Conservation (phyloP, 2,113 vertebrate species). For the Calcarius ornatus region DNA sequence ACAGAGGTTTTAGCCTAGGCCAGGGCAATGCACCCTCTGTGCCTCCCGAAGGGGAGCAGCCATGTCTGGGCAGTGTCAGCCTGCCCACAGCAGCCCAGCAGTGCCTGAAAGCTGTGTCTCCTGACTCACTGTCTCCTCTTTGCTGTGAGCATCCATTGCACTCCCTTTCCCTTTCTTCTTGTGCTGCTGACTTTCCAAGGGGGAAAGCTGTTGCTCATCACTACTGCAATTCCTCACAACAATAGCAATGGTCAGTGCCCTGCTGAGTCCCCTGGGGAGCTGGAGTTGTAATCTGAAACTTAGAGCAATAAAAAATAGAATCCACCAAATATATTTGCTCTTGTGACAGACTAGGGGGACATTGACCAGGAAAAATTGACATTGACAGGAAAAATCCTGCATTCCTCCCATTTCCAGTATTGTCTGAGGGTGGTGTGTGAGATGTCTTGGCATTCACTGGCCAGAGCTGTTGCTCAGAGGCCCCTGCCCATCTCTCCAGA, state of each 20-base stretch:
- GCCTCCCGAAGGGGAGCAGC: neutral
- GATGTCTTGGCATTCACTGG: neutral
- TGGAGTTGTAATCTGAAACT: neutral
- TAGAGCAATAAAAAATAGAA: neutral
- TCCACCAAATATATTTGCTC: neutral
- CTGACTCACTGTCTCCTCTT: neutral
- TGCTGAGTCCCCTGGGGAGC: neutral
- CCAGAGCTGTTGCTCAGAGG: neutral
- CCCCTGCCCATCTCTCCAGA: neutral
- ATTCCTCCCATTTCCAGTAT: neutral
- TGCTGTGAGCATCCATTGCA: accelerated
- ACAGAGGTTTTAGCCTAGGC: neutral
- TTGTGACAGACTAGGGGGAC: neutral
- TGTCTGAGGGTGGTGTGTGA: neutral
- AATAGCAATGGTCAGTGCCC: neutral
- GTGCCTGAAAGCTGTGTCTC: neutral
- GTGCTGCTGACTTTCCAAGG: neutral
- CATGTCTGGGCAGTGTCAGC: neutral
- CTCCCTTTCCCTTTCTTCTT: neutral
- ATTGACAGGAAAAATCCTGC: neutral
- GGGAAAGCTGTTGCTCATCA: neutral
- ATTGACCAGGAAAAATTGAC: neutral
- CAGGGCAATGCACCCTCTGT: neutral
- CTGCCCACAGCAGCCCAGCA: neutral
- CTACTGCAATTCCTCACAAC: neutral